Base-by-base conservation (phyloP, 1,140 invertebrate species). In the Formica selysi region DNA sequence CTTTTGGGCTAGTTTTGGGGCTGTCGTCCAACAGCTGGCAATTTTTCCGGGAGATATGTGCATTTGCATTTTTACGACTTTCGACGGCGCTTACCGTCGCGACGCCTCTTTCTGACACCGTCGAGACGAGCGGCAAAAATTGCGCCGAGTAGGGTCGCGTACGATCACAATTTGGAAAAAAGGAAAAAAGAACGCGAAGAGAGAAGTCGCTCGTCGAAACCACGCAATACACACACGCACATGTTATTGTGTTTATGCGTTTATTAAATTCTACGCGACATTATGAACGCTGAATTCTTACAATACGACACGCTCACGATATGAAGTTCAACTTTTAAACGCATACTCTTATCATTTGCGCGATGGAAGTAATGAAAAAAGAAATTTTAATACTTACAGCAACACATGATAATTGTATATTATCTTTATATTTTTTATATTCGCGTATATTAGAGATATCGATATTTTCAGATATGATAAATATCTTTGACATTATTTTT, bases 61-160 rank as follows among this genome's bases (percentile, higher is more conserved):
- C 90, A 91, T 91, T 90, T 91, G 89, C 90, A 91, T 91, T 87
- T 91, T 91, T 91, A 91, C 89, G 90, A 90, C 90, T 83, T 80
- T 86, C 71, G 87, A 65, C 78, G 59, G 3, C 16, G 65, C 22
- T n/a, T 36, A 13, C 44, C 48, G 54, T 76, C 44, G 59, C 59
- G 48, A 57, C 44, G 61, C 44, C 7, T 64, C 62, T 29, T 51
- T 51, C 8, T 36, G 68, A 36, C 70, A 6, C 48, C 26, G 48
- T 13, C 65, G 11, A 22, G 54, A 62, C 26, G 79, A 38, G 79
- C 68, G 68, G 29, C 51, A 85, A 85, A 85, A 79, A 79, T 79
- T 79, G 73, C 71, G 48, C 7, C 71, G 48, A 54, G 38, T 44
- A 22, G 57, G 26, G 29, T 48, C 16, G 11, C 22, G 74, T 11